phyloP scores from a whole-genome alignment of 2,888 invertebrate genomes.

The Tyria jacobaeae region DNA sequence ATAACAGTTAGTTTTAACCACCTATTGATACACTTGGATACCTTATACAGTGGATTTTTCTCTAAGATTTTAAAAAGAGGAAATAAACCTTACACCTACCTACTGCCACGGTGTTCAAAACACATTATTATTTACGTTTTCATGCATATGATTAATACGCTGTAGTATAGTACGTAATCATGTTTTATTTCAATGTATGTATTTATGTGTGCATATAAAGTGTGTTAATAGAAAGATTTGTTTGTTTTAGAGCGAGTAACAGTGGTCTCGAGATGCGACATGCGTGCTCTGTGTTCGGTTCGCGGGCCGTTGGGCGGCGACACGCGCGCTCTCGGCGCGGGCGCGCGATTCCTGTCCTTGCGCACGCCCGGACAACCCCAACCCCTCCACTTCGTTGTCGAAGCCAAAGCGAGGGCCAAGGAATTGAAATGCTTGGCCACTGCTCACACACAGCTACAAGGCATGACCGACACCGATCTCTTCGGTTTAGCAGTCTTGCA shows the following conservation, averaged over 20 bases:
- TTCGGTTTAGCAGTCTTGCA: slow-evolving; percentile 94
- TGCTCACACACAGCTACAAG: slow-evolving; percentile 92
- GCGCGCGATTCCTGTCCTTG: slow-evolving; percentile 89
- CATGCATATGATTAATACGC: not conserved
- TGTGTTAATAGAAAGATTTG: slow-evolving; percentile 1
- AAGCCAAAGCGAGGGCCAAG: slow-evolving; percentile 94
- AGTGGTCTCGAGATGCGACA: slow-evolving; percentile 87
- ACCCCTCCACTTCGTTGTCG: slow-evolving; percentile 85
- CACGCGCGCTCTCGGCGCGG: slow-evolving; percentile 88
- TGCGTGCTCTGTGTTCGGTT: slow-evolving; percentile 93
- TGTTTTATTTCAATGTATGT: not conserved
- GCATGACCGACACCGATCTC: slow-evolving; percentile 94
- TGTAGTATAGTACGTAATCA: not conserved
- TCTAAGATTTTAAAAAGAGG: too few species aligned
- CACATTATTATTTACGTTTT: not conserved
- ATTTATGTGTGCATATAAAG: not conserved
- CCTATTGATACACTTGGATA: too few species aligned
- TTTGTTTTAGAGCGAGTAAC: slow-evolving; percentile 79
- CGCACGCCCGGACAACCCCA: slow-evolving; percentile 87
- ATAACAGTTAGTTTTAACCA: too few species aligned
- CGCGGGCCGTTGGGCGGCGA: slow-evolving; percentile 94
- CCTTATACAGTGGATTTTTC: too few species aligned
- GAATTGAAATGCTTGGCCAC: slow-evolving; percentile 94
- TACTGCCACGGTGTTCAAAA: too few species aligned
- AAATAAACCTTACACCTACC: too few species aligned